Conservation (phyloP, 1,140 invertebrate species). For the Hyphantria cunea region DNA sequence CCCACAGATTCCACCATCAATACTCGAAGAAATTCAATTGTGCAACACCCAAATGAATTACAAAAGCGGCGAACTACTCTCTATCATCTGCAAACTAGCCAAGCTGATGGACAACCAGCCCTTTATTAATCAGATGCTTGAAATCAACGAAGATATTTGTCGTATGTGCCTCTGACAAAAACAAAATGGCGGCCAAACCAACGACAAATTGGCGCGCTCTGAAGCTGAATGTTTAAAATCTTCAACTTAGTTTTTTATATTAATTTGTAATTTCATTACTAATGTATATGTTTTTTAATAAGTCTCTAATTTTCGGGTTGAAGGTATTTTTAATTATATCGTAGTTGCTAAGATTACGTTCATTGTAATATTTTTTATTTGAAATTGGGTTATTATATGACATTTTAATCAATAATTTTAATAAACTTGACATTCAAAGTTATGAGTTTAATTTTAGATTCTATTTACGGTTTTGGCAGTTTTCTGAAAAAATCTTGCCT, state of each 20-base stretch:
- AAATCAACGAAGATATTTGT: slow-evolving; percentile 90
- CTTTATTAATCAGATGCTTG: slow-evolving; percentile 88
- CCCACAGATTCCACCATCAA: slow-evolving; percentile 81
- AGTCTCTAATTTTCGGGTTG: slow-evolving; percentile 12
- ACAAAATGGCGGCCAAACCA: slow-evolving; percentile 48
- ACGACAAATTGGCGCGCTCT: slow-evolving; percentile 27
- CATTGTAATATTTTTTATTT: slow-evolving; percentile 22
- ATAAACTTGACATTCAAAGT: slow-evolving; percentile 17
- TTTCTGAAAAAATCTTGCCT: too few relatives aligned
- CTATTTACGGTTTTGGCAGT: too few relatives aligned
- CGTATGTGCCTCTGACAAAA: slow-evolving; percentile 61
- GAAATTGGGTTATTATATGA: slow-evolving; percentile 23
- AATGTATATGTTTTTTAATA: slow-evolving; percentile 8
- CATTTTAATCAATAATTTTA: slow-evolving; percentile 17
- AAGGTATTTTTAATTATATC: slow-evolving; percentile 13
- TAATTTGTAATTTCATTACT: slow-evolving; percentile 6
- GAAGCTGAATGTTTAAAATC: slow-evolving; percentile 20
- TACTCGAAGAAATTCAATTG: slow-evolving; percentile 83
- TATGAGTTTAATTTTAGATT: slow-evolving; percentile 3
- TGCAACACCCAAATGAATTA: slow-evolving; percentile 88
- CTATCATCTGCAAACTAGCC: slow-evolving; percentile 84
- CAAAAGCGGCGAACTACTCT: slow-evolving; percentile 82
- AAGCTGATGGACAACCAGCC: slow-evolving; percentile 86
- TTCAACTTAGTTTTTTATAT: slow-evolving; percentile 7
- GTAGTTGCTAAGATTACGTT: slow-evolving; percentile 26